phyloP scores from a whole-genome alignment of 2,888 invertebrate genomes.

The Xestia c-nigrum region DNA sequence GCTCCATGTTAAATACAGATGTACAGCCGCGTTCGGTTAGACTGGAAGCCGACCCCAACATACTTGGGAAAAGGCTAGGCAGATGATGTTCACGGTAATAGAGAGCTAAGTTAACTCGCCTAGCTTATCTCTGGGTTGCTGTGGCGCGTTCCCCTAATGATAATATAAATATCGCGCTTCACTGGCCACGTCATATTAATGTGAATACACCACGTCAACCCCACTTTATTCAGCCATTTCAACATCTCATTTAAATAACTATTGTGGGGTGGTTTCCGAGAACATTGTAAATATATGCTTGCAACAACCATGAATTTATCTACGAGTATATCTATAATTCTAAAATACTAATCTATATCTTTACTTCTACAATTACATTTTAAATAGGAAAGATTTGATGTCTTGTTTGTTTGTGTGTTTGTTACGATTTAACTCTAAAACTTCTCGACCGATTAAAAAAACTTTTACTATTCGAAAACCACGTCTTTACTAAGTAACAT shows the following conservation, averaged over 20 bases:
- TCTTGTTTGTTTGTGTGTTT: too few species aligned
- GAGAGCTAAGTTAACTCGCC: not conserved
- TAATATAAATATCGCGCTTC: constrained; percentile 69
- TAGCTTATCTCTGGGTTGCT: not conserved
- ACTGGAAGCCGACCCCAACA: not conserved
- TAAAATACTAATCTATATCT: too few species aligned
- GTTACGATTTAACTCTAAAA: too few species aligned
- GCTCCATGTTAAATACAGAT: not conserved
- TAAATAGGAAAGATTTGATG: too few species aligned
- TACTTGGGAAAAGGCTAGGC: not conserved
- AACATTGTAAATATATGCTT: constrained; percentile 40
- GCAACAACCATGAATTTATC: constrained; percentile 36
- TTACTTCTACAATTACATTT: too few species aligned
- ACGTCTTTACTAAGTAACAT: too few species aligned
- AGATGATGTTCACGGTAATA: not conserved
- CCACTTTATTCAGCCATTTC: constrained; percentile 68
- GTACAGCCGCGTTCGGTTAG: not conserved
- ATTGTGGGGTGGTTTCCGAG: constrained; percentile 52
- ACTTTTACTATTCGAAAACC: too few species aligned
- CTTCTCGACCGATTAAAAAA: too few species aligned
- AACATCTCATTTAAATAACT: constrained; percentile 78
- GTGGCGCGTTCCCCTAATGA: constrained; percentile 14
- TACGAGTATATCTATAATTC: too few species aligned
- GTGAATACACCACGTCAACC: constrained; percentile 73
- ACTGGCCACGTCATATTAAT: constrained; percentile 71